Conservation (phyloP, 1,140 invertebrate species). For the Goniozus legneri region DNA sequence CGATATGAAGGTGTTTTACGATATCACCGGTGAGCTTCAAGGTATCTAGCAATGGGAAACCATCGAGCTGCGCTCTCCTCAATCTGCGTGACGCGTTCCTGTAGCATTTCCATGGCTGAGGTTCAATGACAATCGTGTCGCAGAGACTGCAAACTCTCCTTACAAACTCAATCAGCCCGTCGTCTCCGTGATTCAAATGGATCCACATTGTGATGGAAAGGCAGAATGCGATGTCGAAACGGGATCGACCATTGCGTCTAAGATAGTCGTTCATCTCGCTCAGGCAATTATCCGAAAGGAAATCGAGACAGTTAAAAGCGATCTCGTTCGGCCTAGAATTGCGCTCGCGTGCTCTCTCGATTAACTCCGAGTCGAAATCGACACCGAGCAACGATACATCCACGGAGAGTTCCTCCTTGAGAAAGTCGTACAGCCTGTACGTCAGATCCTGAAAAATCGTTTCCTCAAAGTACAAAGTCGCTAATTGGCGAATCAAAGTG, state of each 20-base stretch:
- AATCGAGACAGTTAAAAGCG: slow-evolving; percentile 60
- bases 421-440: slow-evolving; percentile 56
- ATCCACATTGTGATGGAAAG: slow-evolving; percentile 88
- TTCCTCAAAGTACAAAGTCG: too few relatives aligned
- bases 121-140: slow-evolving; percentile 68
- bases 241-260: slow-evolving; percentile 36
- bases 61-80: slow-evolving; percentile 56
- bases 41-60: slow-evolving; percentile 59
- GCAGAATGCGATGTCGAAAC: slow-evolving; percentile 72
- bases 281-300: slow-evolving; percentile 55
- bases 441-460: slow-evolving; percentile 65
- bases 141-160: slow-evolving; percentile 53
- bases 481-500: too few relatives aligned
- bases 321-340: slow-evolving; percentile 49
- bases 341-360: slow-evolving; percentile 61
- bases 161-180: slow-evolving; percentile 62
- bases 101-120: slow-evolving; percentile 81
- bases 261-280: slow-evolving; percentile 51
- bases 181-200: slow-evolving; percentile 77
- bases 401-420: slow-evolving; percentile 46
- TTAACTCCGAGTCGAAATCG: slow-evolving; percentile 70
- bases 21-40: slow-evolving; percentile 63
- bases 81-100: slow-evolving; percentile 68
- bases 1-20: slow-evolving; percentile 59
- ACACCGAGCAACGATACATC: slow-evolving; percentile 63